phyloP scores from a whole-genome alignment of 1,140 invertebrate genomes.

The Dryas iulia region DNA sequence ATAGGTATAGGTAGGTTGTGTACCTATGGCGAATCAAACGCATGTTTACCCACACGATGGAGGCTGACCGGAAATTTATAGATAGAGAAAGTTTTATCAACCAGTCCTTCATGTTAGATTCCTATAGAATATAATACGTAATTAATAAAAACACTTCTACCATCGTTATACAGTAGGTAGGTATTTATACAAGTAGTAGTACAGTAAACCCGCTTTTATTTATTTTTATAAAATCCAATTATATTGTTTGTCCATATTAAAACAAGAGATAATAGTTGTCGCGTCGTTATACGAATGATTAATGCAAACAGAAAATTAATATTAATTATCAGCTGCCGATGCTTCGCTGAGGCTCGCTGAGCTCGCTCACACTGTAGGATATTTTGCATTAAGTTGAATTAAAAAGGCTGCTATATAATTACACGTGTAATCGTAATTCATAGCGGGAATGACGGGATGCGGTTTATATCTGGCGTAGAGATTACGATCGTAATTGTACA shows the following conservation, averaged over 20 bases:
- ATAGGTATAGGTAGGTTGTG: background rate
- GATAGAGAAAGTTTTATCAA: background rate
- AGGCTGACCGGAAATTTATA: background rate
- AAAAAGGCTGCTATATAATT: constrained; percentile 50
- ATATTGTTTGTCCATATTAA: constrained; percentile 6
- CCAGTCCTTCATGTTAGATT: background rate
- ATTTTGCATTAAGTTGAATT: constrained; percentile 44
- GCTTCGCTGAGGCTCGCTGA: background rate
- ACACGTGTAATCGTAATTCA: constrained; percentile 51
- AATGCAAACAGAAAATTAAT: constrained; percentile 14
- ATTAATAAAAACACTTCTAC: background rate
- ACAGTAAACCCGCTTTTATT: background rate
- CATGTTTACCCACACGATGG: background rate
- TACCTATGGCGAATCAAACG: background rate
- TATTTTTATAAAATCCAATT: background rate
- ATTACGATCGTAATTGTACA: constrained; percentile 68
- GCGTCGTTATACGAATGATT: background rate
- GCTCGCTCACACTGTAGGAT: constrained; percentile 9
- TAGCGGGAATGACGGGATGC: constrained; percentile 41
- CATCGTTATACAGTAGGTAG: background rate
- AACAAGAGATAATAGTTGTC: constrained; percentile 13
- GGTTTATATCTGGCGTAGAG: constrained; percentile 51
- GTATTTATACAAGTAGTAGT: background rate
- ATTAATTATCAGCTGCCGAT: constrained; percentile 14
- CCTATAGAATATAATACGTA: background rate